Conservation (phyloP, 2,113 vertebrate species). For the Mormoops blainvillei region DNA sequence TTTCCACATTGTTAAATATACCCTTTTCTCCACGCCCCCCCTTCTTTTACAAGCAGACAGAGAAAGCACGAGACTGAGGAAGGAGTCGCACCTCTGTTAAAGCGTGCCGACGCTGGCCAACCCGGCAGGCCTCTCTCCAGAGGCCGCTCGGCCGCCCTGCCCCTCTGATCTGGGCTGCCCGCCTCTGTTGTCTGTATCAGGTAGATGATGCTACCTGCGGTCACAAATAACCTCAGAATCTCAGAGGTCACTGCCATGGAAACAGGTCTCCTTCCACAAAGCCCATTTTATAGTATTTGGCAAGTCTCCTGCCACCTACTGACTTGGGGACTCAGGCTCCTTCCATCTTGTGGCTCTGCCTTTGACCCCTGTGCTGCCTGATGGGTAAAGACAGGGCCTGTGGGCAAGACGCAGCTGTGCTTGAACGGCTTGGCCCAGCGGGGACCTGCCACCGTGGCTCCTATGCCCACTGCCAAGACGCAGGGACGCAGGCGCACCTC, state of each 20-base stretch:
- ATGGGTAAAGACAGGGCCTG: neutral
- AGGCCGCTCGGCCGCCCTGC: rapidly evolving
- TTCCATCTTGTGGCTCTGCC: neutral
- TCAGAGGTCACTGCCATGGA: neutral
- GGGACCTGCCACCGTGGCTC: neutral
- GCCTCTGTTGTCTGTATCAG: no score
- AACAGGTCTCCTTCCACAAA: neutral
- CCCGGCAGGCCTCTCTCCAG: neutral
- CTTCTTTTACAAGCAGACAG: neutral
- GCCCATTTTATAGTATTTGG: no score
- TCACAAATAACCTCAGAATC: neutral
- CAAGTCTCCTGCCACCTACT: neutral
- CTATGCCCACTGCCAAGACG: neutral
- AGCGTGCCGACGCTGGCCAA: neutral
- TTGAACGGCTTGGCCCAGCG: neutral
- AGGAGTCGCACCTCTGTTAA: neutral
- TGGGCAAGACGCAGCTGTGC: neutral
- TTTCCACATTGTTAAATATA: neutral
- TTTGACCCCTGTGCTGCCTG: neutral
- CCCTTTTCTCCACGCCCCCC: neutral
- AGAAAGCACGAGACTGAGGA: neutral
- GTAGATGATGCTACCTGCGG: neutral
- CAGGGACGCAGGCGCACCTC: neutral
- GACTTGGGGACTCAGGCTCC: neutral
- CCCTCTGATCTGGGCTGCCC: neutral